A percentile compares a stretch with the other conserved stretches of the same genome.
Conservation (phyloP, 1,140 invertebrate genomes). For the Drosophila kohkoa region DNA sequence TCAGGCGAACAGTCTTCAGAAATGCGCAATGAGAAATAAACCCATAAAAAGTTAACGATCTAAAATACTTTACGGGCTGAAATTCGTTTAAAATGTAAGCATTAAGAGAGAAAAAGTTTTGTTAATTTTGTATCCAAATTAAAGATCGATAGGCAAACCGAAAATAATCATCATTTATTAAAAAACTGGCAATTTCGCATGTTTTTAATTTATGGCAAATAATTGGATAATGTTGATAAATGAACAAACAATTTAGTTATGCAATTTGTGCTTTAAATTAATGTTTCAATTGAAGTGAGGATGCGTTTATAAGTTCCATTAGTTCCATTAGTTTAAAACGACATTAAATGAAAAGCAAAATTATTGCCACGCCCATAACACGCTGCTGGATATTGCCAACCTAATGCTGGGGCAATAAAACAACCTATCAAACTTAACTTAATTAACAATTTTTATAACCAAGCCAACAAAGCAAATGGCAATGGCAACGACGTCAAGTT, state of each 20-base stretch:
- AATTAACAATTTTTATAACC: conserved; percentile 75
- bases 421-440: conserved; percentile 71
- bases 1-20: background rate
- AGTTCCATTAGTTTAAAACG: conserved; percentile 8
- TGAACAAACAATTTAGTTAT: background rate
- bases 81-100: too few species aligned
- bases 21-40: background rate
- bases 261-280: background rate
- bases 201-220: background rate
- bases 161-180: too few species aligned
- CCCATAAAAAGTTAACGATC: background rate
- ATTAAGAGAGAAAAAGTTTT: too few species aligned
- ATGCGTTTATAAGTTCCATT: background rate
- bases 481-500: conserved; percentile 7
- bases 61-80: too few species aligned
- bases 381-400: conserved; percentile 7
- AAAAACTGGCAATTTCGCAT: too few species aligned
- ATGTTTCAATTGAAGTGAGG: too few species aligned
- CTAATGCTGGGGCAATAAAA: conserved; percentile 41
- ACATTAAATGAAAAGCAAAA: conserved; percentile 3
- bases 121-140: too few species aligned
- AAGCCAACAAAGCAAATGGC: conserved; percentile 6
- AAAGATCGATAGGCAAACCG: too few species aligned
- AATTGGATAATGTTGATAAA: background rate
- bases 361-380: conserved; percentile 25